phyloP scores from a whole-genome alignment of 2,888 invertebrate genomes.

The Muscina levida region DNA sequence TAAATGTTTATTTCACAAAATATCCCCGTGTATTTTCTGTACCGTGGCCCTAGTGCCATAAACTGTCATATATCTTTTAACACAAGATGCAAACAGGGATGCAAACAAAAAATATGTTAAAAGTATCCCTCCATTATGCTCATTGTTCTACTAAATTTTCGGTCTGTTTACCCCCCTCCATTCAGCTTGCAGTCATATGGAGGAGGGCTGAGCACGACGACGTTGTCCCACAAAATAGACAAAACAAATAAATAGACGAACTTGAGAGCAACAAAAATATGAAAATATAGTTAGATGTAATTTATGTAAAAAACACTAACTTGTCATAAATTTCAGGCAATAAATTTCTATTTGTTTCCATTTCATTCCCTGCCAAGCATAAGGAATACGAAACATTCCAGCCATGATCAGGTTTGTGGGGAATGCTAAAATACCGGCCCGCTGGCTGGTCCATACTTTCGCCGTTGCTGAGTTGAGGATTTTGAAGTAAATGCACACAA shows the following conservation, averaged over 20 bases:
- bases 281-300: slow-evolving; percentile 7
- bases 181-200: neutral
- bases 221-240: neutral
- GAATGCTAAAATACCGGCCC: too few species aligned
- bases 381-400: neutral
- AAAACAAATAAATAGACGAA: neutral
- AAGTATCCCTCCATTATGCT: slow-evolving; percentile 49
- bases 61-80: neutral
- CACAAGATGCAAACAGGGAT: neutral
- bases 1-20: too few species aligned
- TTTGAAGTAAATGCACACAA: neutral
- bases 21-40: too few species aligned
- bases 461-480: neutral
- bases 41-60: too few species aligned
- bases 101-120: slow-evolving; percentile 37
- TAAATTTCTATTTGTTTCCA: slow-evolving; percentile 77
- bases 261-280: neutral
- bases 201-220: too few species aligned
- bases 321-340: slow-evolving; percentile 76
- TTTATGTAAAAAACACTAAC: slow-evolving; percentile 48
- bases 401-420: neutral
- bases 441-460: neutral
- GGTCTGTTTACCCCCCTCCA: slow-evolving; percentile 36
- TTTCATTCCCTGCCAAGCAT: slow-evolving; percentile 14
- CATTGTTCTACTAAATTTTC: slow-evolving; percentile 48